Evolutionary conservation across 1,140 invertebrate species (phyloP), one percentile per base, ranked within the genome.

Genomic region (Ectropis grisescens): DNA sequence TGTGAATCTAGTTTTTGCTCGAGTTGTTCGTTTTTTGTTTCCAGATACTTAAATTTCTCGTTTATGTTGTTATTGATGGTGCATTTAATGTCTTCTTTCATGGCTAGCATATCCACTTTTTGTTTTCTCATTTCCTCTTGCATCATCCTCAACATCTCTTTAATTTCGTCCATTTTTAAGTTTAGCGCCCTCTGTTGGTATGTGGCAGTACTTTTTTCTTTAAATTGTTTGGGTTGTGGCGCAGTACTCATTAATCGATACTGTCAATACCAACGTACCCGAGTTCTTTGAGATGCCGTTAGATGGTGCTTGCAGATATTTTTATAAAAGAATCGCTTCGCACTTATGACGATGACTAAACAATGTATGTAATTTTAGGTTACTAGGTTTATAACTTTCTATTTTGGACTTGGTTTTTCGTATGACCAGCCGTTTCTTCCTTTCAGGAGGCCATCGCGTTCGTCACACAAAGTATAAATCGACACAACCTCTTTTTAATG

Each of bases 111-210:
- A 7, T 54, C 41, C 12, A 25, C 15, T 40, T 54, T 48, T 37
- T 34, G 28, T 37, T 45, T 31, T 15, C 29, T 42, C 12, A 54
- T 41, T 38, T 45, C 46, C 14, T 42, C 15, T 22, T 48, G 51
- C 42, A 50, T 55, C 1, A 22, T 33, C 42, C 9, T 11, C n/a
- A 50, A 15, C 29, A 50, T 40, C 2, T 42, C 19, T 34, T 50
- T 55, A 24, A 54, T 43, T 43, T 49, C 51, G 1, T 46, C 51
- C 46, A 54, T 37, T 12, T 44, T 39, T 41, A 12, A 16, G 6
- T 44, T 39, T 41, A 12, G 16, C 16, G 30, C 25, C 33, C 34
- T 41, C 39, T 41, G 33, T 26, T 26, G 24, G 24, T 26, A 26
- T 26, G 2, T 5, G 5, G 24, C 24, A 2, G 10, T 10, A 26